phyloP scores from a whole-genome alignment of 2,797 vertebrate species.

The Streptopelia turtur region DNA sequence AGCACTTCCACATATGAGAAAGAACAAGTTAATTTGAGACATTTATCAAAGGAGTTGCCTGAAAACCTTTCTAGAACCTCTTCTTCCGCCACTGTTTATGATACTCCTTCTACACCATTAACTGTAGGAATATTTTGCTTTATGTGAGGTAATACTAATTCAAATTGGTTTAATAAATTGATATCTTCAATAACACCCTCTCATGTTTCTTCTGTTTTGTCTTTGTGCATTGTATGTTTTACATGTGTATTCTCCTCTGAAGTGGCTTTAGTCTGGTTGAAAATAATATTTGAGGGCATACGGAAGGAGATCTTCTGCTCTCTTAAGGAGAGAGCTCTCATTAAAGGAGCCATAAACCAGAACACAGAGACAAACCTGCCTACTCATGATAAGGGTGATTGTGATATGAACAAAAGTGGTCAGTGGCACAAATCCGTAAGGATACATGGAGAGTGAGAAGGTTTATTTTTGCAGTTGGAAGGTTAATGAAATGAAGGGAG shows the following conservation, averaged over 20 bases:
- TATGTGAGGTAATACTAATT: background rate
- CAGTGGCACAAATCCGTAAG: background rate
- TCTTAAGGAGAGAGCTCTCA: background rate
- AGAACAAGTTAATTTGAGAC: background rate
- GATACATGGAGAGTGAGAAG: background rate
- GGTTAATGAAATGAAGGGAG: background rate
- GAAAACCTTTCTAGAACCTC: background rate
- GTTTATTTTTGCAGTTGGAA: background rate
- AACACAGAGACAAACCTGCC: background rate
- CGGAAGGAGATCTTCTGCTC: background rate
- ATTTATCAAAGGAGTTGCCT: background rate
- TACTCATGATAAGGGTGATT: background rate
- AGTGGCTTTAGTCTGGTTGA: background rate
- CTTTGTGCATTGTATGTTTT: background rate
- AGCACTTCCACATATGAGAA: background rate
- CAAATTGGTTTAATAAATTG: background rate
- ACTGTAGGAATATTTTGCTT: background rate
- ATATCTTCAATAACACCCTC: background rate
- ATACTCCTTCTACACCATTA: background rate
- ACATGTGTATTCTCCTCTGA: background rate
- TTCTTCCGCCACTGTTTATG: background rate
- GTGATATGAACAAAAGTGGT: background rate
- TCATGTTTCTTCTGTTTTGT: background rate
- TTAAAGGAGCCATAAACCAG: background rate
- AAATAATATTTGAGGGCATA: background rate